A percentile compares a stretch with the other conserved stretches of the same genome.
phyloP scores from a whole-genome alignment of 2,797 vertebrate genomes.

The Rhodeus uyekii region DNA sequence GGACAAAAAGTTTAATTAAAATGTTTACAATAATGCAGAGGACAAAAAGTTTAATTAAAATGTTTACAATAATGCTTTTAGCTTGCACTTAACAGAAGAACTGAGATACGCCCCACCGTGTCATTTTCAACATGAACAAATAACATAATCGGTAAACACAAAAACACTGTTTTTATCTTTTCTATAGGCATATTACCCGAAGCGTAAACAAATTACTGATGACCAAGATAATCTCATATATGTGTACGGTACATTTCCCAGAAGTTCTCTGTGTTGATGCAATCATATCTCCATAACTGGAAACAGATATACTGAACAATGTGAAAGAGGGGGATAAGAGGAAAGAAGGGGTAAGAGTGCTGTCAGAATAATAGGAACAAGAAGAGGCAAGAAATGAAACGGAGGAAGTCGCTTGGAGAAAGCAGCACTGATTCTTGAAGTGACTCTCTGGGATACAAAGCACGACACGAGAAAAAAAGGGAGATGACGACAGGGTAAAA shows the following conservation, averaged over 20 bases:
- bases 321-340: background rate
- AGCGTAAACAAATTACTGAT: background rate
- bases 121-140: constrained; percentile 10
- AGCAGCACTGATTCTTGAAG: constrained; percentile 14
- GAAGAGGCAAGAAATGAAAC: background rate
- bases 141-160: background rate
- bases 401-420: constrained; percentile 19
- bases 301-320: constrained; percentile 14
- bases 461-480: background rate
- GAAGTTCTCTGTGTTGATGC: constrained; percentile 33
- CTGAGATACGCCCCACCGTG: background rate
- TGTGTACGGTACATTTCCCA: constrained; percentile 5
- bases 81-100: background rate
- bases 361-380: constrained; percentile 23
- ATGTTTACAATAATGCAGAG: background rate
- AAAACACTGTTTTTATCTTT: background rate
- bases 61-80: background rate
- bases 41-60: constrained; percentile 5
- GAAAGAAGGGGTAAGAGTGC: background rate
- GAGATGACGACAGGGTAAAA: background rate
- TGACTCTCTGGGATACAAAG: background rate
- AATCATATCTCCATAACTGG: constrained; percentile 33
- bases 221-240: background rate
- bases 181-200: constrained; percentile 3
- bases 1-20: too few relatives aligned